Percentiles rank a stretch among this genome's conserved stretches.
Evolutionary conservation across 2,888 invertebrate genomes (phyloP).

Genomic region (Torymus tubicola): DNA sequence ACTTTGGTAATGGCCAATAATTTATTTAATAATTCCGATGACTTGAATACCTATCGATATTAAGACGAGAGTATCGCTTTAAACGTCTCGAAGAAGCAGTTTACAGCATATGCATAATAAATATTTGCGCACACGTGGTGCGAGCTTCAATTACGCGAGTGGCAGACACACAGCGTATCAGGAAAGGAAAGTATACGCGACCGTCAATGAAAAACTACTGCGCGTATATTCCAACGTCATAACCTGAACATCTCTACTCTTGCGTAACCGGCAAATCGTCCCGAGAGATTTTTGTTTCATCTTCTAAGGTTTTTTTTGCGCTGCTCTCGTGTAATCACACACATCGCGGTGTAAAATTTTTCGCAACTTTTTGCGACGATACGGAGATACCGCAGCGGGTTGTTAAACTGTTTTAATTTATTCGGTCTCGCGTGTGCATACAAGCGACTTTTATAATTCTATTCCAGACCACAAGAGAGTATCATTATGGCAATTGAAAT

Average conservation of each 20-base stretch:
- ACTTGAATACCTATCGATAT: no score
- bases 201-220: constrained; percentile 16
- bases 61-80: no score
- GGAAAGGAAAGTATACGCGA: constrained; percentile 62
- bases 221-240: constrained; percentile 58
- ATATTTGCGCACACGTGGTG: no score
- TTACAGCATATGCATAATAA: no score
- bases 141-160: no score
- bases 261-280: no score
- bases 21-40: no score
- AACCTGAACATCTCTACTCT: constrained; percentile 56
- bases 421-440: neutral
- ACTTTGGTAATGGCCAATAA: no score
- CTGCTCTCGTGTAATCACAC: neutral
- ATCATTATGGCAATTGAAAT: neutral
- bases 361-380: constrained; percentile 3
- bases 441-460: neutral
- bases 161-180: constrained; percentile 54
- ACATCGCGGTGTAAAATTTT: constrained; percentile 15
- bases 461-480: neutral
- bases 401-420: constrained; percentile 8
- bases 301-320: no score
- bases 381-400: neutral
- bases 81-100: no score
- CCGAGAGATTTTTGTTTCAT: no score